Evolutionary conservation across 2,113 vertebrate species (phyloP).

Genomic region (Tricholaema leucomelas): DNA sequence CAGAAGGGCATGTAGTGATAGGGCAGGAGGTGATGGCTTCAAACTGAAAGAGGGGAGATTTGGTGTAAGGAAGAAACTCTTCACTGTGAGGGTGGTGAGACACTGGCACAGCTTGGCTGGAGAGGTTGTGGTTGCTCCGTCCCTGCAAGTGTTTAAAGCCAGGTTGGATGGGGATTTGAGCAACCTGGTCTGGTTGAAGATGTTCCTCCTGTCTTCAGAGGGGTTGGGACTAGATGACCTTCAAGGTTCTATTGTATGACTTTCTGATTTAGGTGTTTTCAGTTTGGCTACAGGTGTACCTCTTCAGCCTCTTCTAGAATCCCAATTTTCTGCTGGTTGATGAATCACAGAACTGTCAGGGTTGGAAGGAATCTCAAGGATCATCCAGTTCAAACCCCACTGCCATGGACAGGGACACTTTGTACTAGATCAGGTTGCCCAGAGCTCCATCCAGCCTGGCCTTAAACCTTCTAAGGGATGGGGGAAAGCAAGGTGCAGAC

Average conservation of each 20-base stretch:
- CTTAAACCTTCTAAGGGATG: too few species aligned
- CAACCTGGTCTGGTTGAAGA: neutral
- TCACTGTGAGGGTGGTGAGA: neutral
- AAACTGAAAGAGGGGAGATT: neutral
- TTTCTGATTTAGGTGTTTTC: neutral
- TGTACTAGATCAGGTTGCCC: too few species aligned
- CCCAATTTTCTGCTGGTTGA: rapidly evolving
- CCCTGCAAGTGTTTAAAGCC: neutral
- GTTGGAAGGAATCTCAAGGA: too few species aligned
- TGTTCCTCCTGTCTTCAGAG: neutral
- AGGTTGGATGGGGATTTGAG: neutral
- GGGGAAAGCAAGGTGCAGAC: neutral
- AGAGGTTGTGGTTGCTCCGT: neutral
- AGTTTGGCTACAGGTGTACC: neutral
- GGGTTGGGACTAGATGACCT: neutral
- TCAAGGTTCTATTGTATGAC: neutral
- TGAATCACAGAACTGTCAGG: too few species aligned
- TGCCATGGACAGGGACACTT: too few species aligned
- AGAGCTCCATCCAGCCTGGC: too few species aligned
- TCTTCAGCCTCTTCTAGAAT: neutral
- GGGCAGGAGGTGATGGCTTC: neutral
- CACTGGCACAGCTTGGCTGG: neutral
- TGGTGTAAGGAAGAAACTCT: neutral
- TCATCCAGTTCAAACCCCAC: too few species aligned
- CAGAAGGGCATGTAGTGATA: neutral